Conservation (phyloP, 2,888 invertebrate species). For the Lasioglossum vierecki region DNA sequence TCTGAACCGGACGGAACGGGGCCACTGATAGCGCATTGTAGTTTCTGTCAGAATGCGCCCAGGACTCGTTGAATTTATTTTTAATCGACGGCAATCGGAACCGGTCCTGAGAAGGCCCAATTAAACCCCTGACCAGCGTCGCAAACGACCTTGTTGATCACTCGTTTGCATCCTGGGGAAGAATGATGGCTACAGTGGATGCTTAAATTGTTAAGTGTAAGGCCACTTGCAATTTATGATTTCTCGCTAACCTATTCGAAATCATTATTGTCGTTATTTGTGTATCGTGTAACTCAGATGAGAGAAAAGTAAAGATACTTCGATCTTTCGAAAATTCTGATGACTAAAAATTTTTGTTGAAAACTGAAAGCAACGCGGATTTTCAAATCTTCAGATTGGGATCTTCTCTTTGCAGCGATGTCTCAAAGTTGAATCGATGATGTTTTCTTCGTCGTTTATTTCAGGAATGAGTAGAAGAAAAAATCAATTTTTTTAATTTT, state of each 20-base stretch:
- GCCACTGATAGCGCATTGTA: slow-evolving; percentile 38
- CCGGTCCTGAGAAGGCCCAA: background rate
- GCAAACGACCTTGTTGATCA: background rate
- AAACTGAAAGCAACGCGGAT: no score
- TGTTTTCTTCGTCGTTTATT: no score
- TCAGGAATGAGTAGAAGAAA: no score
- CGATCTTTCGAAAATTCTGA: no score
- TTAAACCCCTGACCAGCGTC: background rate
- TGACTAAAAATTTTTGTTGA: no score
- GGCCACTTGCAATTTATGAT: background rate
- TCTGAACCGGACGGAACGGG: slow-evolving; percentile 26
- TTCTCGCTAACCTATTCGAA: background rate
- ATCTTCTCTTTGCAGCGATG: no score
- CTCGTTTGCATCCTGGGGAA: background rate
- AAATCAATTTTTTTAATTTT: no score
- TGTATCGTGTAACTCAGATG: no score
- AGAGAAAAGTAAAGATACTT: no score
- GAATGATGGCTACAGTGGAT: background rate
- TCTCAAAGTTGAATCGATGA: no score
- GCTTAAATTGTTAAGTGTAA: background rate
- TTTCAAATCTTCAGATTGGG: no score
- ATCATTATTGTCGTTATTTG: background rate
- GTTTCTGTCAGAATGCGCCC: slow-evolving; percentile 35
- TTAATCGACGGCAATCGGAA: background rate
- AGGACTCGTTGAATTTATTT: background rate